phyloP scores from a whole-genome alignment of 1,140 invertebrate species.

The Anastrepha obliqua region DNA sequence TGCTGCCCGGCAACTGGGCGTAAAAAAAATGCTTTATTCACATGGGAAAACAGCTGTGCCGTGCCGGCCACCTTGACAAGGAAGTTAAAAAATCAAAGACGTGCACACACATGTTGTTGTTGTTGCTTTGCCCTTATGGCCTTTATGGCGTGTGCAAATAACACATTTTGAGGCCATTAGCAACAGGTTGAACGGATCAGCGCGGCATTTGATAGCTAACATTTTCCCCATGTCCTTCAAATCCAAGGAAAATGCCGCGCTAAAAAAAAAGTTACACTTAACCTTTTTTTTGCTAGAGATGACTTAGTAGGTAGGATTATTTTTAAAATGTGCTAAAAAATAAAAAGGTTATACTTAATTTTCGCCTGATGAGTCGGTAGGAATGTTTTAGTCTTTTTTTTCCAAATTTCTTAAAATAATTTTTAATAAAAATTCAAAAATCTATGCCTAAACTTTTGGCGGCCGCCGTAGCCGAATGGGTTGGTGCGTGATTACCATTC shows the following conservation, averaged over 20 bases:
- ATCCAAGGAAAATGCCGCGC: background rate
- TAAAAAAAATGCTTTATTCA: background rate
- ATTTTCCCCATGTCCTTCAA: background rate
- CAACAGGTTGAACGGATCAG: conserved; percentile 32
- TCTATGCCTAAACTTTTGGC: too few relatives aligned
- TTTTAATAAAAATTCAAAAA: too few relatives aligned
- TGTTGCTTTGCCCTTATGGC: background rate
- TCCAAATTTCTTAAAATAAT: too few relatives aligned
- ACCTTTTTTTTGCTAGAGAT: too few relatives aligned
- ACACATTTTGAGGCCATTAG: conserved; percentile 32
- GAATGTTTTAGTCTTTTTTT: too few relatives aligned
- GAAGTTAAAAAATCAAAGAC: background rate
- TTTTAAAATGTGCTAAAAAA: too few relatives aligned
- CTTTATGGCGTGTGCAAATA: background rate
- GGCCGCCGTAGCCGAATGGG: too few relatives aligned
- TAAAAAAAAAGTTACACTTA: background rate
- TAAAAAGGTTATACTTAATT: too few relatives aligned
- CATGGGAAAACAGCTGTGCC: conserved; percentile 18
- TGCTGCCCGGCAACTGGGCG: background rate
- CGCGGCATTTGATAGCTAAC: background rate
- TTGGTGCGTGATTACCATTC: too few relatives aligned
- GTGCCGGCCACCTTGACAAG: conserved; percentile 34
- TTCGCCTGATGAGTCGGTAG: too few relatives aligned
- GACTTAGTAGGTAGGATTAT: too few relatives aligned
- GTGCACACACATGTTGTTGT: too few relatives aligned